Percentiles rank a stretch among this genome's conserved stretches.
These are phyloP conservation scores for Eupeodes latifasciatus DNA, from an alignment of 2,888 invertebrate genomes.

Conservation along the genomic window DNA sequence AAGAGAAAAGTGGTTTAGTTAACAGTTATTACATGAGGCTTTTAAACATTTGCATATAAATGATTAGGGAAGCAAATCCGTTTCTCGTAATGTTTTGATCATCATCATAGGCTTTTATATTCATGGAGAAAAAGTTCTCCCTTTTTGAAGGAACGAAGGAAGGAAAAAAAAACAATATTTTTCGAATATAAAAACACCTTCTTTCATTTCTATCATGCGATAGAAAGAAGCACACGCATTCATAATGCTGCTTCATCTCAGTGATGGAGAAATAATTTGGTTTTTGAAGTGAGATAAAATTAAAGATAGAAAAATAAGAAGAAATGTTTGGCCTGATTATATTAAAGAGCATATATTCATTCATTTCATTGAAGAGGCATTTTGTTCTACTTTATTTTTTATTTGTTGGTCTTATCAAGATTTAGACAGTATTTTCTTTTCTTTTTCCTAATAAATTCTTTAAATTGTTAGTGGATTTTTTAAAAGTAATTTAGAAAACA, in stretches of 20 bases:
- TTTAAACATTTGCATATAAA: conserved; percentile 70
- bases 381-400: not conserved
- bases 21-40: conserved; percentile 70
- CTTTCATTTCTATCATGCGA: not conserved
- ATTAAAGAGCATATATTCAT: not conserved
- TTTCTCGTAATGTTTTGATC: conserved; percentile 48
- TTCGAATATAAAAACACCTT: conserved; percentile 20
- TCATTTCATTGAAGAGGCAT: not conserved
- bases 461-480: not conserved
- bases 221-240: not conserved
- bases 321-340: conserved; percentile 18
- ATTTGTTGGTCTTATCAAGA: not conserved
- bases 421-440: not conserved
- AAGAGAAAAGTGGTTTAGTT: conserved; percentile 66
- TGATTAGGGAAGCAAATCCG: conserved; percentile 55
- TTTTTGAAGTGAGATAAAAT: conserved; percentile 19
- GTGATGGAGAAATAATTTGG: conserved; percentile 24
- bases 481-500: not conserved
- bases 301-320: conserved; percentile 2
- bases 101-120: conserved; percentile 38
- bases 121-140: conserved; percentile 8
- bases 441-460: not conserved
- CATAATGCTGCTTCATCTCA: not conserved
- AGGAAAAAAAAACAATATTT: not conserved
- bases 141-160: not conserved